These are phyloP conservation scores for Nematopogon swammerdamellus DNA, from an alignment of 2,888 invertebrate genomes.

Conservation along the genomic window DNA sequence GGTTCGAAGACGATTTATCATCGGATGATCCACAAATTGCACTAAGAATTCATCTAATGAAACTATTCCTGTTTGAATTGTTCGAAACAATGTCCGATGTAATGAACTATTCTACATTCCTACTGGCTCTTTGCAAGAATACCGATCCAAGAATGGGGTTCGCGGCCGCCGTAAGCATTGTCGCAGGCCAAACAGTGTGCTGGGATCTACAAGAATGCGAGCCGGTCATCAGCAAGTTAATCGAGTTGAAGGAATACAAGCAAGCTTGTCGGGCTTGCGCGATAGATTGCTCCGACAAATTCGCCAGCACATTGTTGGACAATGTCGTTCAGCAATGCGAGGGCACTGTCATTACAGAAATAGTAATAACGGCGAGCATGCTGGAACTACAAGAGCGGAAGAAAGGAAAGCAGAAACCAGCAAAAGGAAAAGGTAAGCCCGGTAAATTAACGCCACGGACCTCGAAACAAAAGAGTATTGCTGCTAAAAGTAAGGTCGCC, in stretches of 20 bases:
- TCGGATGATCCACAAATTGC: conserved; percentile 14
- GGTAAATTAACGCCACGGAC: too few species aligned
- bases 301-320: conserved; percentile 26
- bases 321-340: conserved; percentile 32
- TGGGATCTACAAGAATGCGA: conserved; percentile 42
- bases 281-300: conserved; percentile 25
- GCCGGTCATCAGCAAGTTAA: conserved; percentile 35
- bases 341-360: conserved; percentile 31
- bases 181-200: conserved; percentile 53
- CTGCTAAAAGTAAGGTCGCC: too few species aligned
- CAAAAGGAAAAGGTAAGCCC: conserved; percentile 26
- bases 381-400: not conserved
- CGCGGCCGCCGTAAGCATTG: conserved; percentile 53
- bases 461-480: too few species aligned
- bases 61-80: conserved; percentile 56
- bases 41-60: conserved; percentile 36
- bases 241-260: conserved; percentile 31
- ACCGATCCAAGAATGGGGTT: conserved; percentile 51
- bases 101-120: conserved; percentile 61
- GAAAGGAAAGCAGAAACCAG: conserved; percentile 12
- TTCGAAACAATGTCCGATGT: conserved; percentile 40
- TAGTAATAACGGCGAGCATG: conserved; percentile 21
- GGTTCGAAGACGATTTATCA: conserved; percentile 42
- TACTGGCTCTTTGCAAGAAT: conserved; percentile 62
- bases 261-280: conserved; percentile 37